Base-by-base conservation (phyloP, 2,113 vertebrate species). In the Rhynchomys soricoides region DNA sequence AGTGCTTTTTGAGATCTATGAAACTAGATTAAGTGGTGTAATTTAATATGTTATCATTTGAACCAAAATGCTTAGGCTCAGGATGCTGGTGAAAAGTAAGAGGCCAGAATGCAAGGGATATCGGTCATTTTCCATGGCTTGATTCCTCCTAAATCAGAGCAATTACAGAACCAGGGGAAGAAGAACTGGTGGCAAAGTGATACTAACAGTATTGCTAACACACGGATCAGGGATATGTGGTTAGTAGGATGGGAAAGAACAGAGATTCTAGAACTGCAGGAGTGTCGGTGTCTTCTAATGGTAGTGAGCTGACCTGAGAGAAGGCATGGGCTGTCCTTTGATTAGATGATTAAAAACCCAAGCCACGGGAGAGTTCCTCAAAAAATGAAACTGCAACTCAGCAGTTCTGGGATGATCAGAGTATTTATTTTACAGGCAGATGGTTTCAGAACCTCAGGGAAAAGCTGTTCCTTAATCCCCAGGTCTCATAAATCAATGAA, bases 381-480 rank as follows among this genome's bases (percentile, higher is more conserved):
- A 90, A 89, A 93, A 95, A 78, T 12, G 48, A 95, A 73, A 48
- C 81, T 92, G 37, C 50, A 81, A 96, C 64, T 94, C 45, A 89
- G 89, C 59, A 73, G n/a, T 71, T 82, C 55, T 77, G n/a, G 16
- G 79, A 66, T 29, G 6, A 92, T 86, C 40, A 79, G 48, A 93
- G 40, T 79, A 29, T 88, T 92, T 85, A 81, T 68, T 89, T 93
- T 55, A 88, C 7, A 86, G 85, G 57, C 31, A 31, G 95, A 17
- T 3, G 45, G 13, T 62, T 94, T 26, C 57, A 22, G 90, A 55
- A 40, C 52, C 71, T 81, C 45, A 74, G 37, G 43, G 83, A 89
- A 74, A 59, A 48, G 24, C 40, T 10, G 13, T 77, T 37, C 62
- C 77, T 3, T 87, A 70, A 83, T 29, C 71, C 15, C 13, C 21